Evolutionary conservation across 2,888 invertebrate genomes (phyloP), one percentile per base, ranked within the genome.

Genomic region (Mactromeris polynyma): DNA sequence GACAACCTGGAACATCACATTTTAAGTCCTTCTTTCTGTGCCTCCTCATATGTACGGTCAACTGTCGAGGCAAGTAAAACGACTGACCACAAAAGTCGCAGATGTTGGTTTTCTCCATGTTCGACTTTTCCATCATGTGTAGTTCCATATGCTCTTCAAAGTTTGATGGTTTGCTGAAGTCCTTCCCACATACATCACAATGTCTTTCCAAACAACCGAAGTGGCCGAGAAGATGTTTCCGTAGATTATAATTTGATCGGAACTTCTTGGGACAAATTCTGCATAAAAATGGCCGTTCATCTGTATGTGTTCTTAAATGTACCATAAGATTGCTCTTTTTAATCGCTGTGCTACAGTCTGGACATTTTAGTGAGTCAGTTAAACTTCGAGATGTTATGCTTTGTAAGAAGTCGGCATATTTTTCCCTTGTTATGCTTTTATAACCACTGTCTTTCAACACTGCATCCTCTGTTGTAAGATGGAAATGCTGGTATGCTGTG

Each of bases 51-150:
- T 96, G 96, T 19, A 91, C 90, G 19, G 87, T 90, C 26, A 96
- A 92, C 83, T 95, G 94, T 58, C 90, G 92, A 58, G 93, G 92
- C 31, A 95, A 86, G 96, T 98, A 98, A 96, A 98, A 98, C 4
- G 98, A 97, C 96, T 98, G 98, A 95, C 98, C 98, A 97, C 98
- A 98, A 95, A 98, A 98, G 0, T 98, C 98, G 97, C 98, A 98
- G 78, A 98, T 97, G 91, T 98, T 97, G 4, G 98, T 98, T 95
- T 98, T 98, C 94, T 98, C 98, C 95, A 98, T 98, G 11, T 93
- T 91, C 33, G 90, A 89, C 80, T 94, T 94, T 82, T 94, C 90
- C 69, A 93, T 93, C 9, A 91, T 89, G 89, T 95, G 95, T 21
- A 93, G 88, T 26, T 89, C 89, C 92, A 95, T 93, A 90, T 96